phyloP scores from a whole-genome alignment of 2,113 vertebrate genomes.

The Nyctibius bracteatus region DNA sequence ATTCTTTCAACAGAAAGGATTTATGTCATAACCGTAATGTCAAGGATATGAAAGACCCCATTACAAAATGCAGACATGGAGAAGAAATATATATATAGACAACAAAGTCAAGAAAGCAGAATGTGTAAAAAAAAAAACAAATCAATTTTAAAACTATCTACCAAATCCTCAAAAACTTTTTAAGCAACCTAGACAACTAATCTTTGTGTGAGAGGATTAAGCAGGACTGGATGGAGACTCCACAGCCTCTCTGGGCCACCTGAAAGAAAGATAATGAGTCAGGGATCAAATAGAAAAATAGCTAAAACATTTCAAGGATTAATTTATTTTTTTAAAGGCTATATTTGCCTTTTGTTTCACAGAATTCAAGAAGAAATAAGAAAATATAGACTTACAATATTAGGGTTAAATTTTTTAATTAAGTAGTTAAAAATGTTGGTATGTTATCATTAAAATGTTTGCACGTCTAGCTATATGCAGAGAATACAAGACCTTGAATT shows the following conservation, averaged over 20 bases:
- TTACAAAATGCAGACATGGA: not conserved
- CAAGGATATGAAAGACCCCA: not conserved
- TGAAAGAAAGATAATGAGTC: not conserved
- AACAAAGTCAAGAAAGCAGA: not conserved
- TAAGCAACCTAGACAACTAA: not conserved
- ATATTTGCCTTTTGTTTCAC: not conserved
- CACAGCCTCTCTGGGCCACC: not conserved
- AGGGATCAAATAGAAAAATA: not conserved
- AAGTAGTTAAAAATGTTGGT: not conserved
- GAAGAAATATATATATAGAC: not conserved
- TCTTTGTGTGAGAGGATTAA: not conserved
- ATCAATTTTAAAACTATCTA: not conserved
- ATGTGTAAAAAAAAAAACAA: not conserved
- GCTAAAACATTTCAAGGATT: not conserved
- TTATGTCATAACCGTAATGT: not conserved
- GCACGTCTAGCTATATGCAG: not conserved
- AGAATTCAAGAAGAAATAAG: not conserved
- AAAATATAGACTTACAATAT: not conserved
- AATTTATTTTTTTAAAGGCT: not conserved
- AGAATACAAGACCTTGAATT: not conserved
- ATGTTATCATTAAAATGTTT: not conserved
- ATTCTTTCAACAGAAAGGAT: not conserved
- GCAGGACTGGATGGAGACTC: not conserved
- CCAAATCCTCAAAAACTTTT: not conserved
- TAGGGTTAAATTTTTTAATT: not conserved